Conservation (phyloP, 2,888 invertebrate genomes). For the Sminthurinus aureus region DNA sequence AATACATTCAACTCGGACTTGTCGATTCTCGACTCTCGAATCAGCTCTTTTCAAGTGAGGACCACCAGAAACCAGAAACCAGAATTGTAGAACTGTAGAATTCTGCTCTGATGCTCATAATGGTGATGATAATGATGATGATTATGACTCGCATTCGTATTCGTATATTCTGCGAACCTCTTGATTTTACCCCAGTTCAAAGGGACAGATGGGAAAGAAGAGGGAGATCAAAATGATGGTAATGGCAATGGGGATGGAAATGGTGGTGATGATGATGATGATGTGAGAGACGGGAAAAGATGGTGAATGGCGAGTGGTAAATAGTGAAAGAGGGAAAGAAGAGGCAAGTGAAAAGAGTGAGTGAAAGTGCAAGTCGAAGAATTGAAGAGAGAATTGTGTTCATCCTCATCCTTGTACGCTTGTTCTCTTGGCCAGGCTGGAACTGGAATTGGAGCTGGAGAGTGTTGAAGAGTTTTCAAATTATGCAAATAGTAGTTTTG, state of each 20-base stretch:
- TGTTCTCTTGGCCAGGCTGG: too few relatives aligned
- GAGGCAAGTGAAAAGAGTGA: neutral
- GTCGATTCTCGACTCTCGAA: too few relatives aligned
- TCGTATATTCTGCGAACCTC: slow-evolving; percentile 1
- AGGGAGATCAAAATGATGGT: neutral
- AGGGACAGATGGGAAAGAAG: neutral
- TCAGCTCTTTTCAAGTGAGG: too few relatives aligned
- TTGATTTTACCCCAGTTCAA: slow-evolving; percentile 5
- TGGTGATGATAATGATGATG: slow-evolving; percentile 1
- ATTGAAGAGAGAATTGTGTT: too few relatives aligned
- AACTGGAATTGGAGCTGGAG: too few relatives aligned
- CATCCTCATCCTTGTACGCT: too few relatives aligned
- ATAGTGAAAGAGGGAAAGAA: neutral
- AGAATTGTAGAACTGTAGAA: too few relatives aligned
- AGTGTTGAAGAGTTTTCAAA: slow-evolving; percentile 6
- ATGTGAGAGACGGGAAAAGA: neutral
- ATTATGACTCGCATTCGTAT: neutral
- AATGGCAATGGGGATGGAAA: too few relatives aligned
- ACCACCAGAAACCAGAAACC: too few relatives aligned
- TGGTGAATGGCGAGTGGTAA: neutral
- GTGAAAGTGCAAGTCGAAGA: too few relatives aligned
- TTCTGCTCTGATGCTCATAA: too few relatives aligned
- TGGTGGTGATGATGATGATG: neutral
- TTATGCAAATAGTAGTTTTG: slow-evolving; percentile 18
- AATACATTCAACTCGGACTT: too few relatives aligned